These are phyloP conservation scores for Dorcus hopei DNA, from an alignment of 2,888 invertebrate species.

Conservation along the genomic window DNA sequence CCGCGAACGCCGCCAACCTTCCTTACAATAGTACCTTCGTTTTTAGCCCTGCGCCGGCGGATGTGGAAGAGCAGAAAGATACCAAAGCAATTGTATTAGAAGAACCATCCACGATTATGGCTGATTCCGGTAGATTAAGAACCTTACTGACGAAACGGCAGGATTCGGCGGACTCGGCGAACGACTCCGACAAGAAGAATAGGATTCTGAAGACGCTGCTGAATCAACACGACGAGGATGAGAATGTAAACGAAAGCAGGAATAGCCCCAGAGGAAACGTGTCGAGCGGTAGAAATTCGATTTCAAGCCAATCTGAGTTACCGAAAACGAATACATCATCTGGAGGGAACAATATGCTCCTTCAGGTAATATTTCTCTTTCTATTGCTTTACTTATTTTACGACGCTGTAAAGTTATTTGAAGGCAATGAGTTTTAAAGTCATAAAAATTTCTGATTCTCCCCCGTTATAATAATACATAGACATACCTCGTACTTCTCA, in stretches of 20 bases:
- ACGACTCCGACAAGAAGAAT: constrained; percentile 46
- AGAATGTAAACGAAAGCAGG: constrained; percentile 49
- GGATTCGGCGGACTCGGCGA: constrained; percentile 37
- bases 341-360: constrained; percentile 59
- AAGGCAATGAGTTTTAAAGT: too few species aligned
- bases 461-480: too few species aligned
- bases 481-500: too few species aligned
- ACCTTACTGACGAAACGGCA: constrained; percentile 57
- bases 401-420: background rate
- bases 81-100: constrained; percentile 51
- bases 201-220: constrained; percentile 61
- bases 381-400: background rate
- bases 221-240: constrained; percentile 65
- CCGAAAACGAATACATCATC: constrained; percentile 27
- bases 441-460: too few species aligned
- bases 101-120: constrained; percentile 31
- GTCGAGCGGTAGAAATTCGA: constrained; percentile 39
- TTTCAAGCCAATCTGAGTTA: constrained; percentile 49
- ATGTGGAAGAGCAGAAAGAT: constrained; percentile 53
- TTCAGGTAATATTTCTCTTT: constrained; percentile 54
- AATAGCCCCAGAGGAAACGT: constrained; percentile 44
- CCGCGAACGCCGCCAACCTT: constrained; percentile 30
- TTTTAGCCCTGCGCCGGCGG: constrained; percentile 62
- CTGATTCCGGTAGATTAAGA: constrained; percentile 59
- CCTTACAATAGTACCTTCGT: constrained; percentile 56